Conservation (phyloP, 1,140 invertebrate genomes). For the Dendroctonus valens region DNA sequence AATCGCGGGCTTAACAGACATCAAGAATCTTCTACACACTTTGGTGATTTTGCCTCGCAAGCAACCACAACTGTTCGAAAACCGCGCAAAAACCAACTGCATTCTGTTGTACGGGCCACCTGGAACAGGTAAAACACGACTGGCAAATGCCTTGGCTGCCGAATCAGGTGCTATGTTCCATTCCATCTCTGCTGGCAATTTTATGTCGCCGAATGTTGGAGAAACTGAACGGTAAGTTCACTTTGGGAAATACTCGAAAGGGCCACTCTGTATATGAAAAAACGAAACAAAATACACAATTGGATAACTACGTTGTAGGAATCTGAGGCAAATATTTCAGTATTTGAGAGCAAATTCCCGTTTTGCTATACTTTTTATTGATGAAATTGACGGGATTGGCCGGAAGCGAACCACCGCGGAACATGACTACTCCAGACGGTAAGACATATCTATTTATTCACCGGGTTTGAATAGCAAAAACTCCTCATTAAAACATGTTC, state of each 20-base stretch:
- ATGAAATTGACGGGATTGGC: conserved; percentile 62
- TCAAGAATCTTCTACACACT: conserved; percentile 29
- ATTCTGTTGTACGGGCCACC: conserved; percentile 71
- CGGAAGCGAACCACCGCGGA: conserved; percentile 53
- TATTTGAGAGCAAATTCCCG: conserved; percentile 46
- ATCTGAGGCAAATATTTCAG: conserved; percentile 48
- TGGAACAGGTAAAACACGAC: conserved; percentile 69
- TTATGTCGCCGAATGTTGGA: conserved; percentile 58
- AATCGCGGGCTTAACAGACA: conserved; percentile 37
- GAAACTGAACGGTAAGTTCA: conserved; percentile 59
- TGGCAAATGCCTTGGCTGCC: conserved; percentile 59
- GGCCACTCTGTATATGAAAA: no score
- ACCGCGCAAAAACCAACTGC: conserved; percentile 47
- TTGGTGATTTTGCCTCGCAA: conserved; percentile 40
- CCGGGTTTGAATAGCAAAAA: no score
- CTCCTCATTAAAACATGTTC: no score
- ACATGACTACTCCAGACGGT: conserved; percentile 54
- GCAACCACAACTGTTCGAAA: conserved; percentile 45
- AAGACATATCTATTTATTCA: no score
- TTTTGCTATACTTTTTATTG: conserved; percentile 58
- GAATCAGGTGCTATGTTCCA: conserved; percentile 56
- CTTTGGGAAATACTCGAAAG: no score
- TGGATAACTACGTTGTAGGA: conserved; percentile 15
- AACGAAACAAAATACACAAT: no score
- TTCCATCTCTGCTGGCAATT: conserved; percentile 56